Evolutionary conservation across 2,888 invertebrate species (phyloP), one percentile per base, ranked within the genome.

Genomic region (Rhagium mordax): DNA sequence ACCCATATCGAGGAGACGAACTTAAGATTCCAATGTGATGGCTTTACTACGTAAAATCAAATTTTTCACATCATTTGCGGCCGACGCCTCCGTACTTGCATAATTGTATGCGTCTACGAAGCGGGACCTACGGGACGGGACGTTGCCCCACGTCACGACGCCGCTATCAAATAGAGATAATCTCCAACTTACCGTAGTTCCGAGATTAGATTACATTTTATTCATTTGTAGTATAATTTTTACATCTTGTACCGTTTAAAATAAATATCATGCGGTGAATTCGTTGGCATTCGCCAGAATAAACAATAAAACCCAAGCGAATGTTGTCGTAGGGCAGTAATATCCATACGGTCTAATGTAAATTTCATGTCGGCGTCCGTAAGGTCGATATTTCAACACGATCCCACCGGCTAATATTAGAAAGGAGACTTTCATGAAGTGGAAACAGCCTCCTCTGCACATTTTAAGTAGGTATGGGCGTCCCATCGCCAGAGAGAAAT

Each of bases 291-390:
- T 41, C 41, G 4, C 41, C 41, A 41, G 41, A n/a, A 13, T 41
- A 41, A 41, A 41, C 41, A n/a, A 13, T 0, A 10, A 41, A n/a
- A 41, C n/a, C 3, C 13, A n/a, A n/a, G n/a, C n/a, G 41, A 41
- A 24, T 24, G 24, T 55, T 55, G 55, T n/a, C 13, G 3, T 55
- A 55, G 55, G 55, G 24, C 55, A 55, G 55, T 55, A 24, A 55
- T 10, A 24, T 10, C 21, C 55, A 55, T 24, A n/a, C 21, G 24
- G 55, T 24, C 55, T 55, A 55, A 55, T 55, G 55, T 55, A 55
- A 55, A 55, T 55, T 24, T 55, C 55, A 24, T 55, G 55, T 55
- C 24, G n/a, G 27, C 55, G 24, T 55, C n/a, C 55, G n/a, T 55
- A 55, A 55, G 55, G 41, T 24, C 24, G n/a, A 55, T 55, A 55